Conservation (phyloP, 1,140 invertebrate genomes). For the Lutraria rhynchaena region DNA sequence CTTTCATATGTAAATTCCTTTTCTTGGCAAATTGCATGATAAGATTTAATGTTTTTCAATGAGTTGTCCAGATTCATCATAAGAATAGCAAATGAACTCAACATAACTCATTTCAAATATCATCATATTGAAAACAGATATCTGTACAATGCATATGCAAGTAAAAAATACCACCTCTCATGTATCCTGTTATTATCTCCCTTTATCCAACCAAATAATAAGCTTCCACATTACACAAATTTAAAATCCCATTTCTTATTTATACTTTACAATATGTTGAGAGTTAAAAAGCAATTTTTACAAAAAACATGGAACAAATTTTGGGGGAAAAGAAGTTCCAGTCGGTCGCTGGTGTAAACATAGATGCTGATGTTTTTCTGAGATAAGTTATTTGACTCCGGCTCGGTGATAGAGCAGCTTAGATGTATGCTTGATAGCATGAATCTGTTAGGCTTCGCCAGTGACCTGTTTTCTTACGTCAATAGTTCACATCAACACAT, state of each 20-base stretch:
- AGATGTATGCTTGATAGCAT: conserved; percentile 24
- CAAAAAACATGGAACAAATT: background rate
- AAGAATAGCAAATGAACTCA: too few relatives aligned
- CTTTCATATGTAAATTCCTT: too few relatives aligned
- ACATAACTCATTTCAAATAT: too few relatives aligned
- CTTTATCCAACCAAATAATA: conserved; percentile 8
- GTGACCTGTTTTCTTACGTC: conserved; percentile 58
- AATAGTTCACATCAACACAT: conserved; percentile 58
- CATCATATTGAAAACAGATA: too few relatives aligned
- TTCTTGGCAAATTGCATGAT: too few relatives aligned
- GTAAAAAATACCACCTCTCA: too few relatives aligned
- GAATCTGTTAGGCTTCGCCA: conserved; percentile 52
- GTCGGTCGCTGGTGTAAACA: conserved; percentile 37
- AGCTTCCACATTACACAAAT: background rate
- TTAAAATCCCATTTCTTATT: conserved; percentile 6
- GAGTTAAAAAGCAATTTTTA: conserved; percentile 35
- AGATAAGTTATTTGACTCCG: conserved; percentile 51
- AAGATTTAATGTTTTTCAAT: too few relatives aligned
- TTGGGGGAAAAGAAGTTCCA: conserved; percentile 16
- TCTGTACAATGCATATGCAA: too few relatives aligned
- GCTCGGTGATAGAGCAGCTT: conserved; percentile 17
- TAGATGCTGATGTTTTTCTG: conserved; percentile 38
- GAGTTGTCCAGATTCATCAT: too few relatives aligned
- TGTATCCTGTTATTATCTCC: conserved; percentile 10
- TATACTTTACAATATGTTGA: conserved; percentile 6